Evolutionary conservation across 2,797 vertebrate genomes (phyloP), one percentile per base, ranked within the genome.

Genomic region (Zenarchopterus dispar): DNA sequence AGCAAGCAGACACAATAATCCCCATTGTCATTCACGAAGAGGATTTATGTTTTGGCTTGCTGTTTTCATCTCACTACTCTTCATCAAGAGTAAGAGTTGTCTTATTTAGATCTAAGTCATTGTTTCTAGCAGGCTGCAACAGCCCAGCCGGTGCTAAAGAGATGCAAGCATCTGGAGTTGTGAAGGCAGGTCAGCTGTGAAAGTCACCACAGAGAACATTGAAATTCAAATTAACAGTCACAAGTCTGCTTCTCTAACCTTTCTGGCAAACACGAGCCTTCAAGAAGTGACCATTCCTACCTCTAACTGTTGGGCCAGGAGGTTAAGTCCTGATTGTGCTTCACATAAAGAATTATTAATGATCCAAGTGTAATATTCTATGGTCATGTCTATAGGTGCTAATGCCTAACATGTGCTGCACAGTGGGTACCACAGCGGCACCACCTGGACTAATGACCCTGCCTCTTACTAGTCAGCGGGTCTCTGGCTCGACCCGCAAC

Each of bases 321-420:
- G 57, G 18, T 47, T 10, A 28, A 46, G 8, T 23, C 45, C 18
- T 42, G 39, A 43, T 47, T 50, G 23, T 28, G 45, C 47, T 68
- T 60, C 46, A 65, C 51, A 41, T 47, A 45, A 65, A 61, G 36
- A 70, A 72, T 78, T 78, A 86, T 80, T 73, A 72, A 90, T 72
- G 69, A 76, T 65, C 24, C 1, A 4, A 65, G 62, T 36, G 45
- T 54, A 61, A 63, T 78, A 61, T 86, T 85, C 81, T 85, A 78
- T 77, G 65, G 62, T 66, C 48, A 26, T 71, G 80, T 56, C 82
- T 80, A 79, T 76, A 70, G 84, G 86, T 79, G 75, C 62, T 82
- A 91, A 93, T 82, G 65, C 59, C 75, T 84, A 73, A 91, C 92
- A 93, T 93, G 89, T 94, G 93, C 84, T 84, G 75, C 91, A 82